Conservation (phyloP, 2,797 vertebrate species). For the Astyanax mexicanus region DNA sequence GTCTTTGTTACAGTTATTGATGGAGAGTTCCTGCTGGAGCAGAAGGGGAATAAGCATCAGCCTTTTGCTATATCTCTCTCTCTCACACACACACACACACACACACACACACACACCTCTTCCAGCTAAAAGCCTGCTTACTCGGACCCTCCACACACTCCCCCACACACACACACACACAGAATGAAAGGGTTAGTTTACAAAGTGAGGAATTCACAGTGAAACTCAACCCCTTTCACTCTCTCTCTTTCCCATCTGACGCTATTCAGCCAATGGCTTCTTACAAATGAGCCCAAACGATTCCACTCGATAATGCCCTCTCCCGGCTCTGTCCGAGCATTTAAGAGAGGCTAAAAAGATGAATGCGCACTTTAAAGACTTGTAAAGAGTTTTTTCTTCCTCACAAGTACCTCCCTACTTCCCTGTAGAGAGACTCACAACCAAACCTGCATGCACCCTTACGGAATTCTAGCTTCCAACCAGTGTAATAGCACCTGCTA, state of each 20-base stretch:
- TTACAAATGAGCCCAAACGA: background rate
- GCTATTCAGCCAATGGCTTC: background rate
- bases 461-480: too few relatives aligned
- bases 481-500: too few relatives aligned
- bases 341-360: too few relatives aligned
- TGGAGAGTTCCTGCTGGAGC: conserved; percentile 28
- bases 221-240: conserved; percentile 34
- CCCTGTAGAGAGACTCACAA: too few relatives aligned
- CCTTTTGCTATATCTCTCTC: background rate
- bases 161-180: too few relatives aligned
- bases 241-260: background rate
- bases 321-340: too few relatives aligned
- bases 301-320: too few relatives aligned
- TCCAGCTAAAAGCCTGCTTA: background rate
- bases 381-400: too few relatives aligned
- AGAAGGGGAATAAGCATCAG: conserved; percentile 28
- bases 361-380: too few relatives aligned
- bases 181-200: background rate
- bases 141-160: background rate
- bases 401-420: too few relatives aligned
- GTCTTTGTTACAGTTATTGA: conserved; percentile 53
- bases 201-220: background rate
- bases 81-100: background rate
- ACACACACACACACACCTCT: background rate
- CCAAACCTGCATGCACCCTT: too few relatives aligned